Percentiles rank a stretch among this genome's conserved stretches.
Evolutionary conservation across 2,113 vertebrate species (phyloP).

Genomic region (Eidolon helvum): DNA sequence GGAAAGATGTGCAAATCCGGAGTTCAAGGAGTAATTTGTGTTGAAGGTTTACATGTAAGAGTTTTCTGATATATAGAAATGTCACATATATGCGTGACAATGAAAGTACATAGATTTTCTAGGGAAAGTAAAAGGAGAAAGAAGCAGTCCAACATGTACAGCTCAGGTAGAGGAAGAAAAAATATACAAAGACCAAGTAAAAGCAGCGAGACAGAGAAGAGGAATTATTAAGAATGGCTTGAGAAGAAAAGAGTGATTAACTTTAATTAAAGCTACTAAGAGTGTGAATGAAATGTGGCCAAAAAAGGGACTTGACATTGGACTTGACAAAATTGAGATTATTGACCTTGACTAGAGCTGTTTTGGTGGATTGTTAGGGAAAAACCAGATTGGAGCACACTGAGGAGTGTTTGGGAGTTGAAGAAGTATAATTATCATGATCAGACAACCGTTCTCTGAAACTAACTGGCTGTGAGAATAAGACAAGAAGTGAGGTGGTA

Average conservation of each 20-base stretch:
- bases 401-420: not conserved
- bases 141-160: not conserved
- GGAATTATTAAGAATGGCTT: not conserved
- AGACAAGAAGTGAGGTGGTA: not conserved
- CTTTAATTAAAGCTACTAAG: not conserved
- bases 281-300: not conserved
- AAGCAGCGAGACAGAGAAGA: not conserved
- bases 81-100: not conserved
- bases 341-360: not conserved
- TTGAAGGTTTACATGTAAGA: not conserved
- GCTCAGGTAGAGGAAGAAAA: not conserved
- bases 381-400: not conserved
- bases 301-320: not conserved
- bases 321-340: not conserved
- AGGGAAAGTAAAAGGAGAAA: not conserved
- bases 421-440: not conserved
- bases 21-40: not conserved
- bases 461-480: not conserved
- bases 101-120: not conserved
- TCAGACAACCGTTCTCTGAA: not conserved
- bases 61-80: not conserved
- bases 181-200: not conserved
- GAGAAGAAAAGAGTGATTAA: not conserved
- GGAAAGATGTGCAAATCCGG: not conserved
- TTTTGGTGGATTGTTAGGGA: not conserved